Conservation (phyloP, 2,888 invertebrate genomes). For the Drosophila neonasuta region DNA sequence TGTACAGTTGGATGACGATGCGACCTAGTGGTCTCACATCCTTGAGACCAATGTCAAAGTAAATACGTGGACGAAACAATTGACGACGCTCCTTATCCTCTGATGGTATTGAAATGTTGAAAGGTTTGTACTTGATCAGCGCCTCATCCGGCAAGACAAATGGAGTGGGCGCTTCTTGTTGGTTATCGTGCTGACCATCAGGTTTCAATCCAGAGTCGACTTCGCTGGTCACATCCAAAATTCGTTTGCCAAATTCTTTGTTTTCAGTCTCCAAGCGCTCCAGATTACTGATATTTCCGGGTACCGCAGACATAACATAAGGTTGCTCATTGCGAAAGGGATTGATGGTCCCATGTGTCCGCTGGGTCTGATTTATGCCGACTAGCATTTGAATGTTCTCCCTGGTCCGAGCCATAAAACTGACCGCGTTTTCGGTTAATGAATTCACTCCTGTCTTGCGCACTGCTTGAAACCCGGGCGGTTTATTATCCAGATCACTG, state of each 20-base stretch:
- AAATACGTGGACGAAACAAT: constrained; percentile 69
- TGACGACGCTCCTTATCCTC: constrained; percentile 47
- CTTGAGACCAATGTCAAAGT: constrained; percentile 67
- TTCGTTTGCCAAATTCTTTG: constrained; percentile 50
- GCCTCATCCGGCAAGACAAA: constrained; percentile 40
- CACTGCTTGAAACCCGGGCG: constrained; percentile 49
- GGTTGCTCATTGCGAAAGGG: constrained; percentile 35
- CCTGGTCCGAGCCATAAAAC: constrained; percentile 57
- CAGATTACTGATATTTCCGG: constrained; percentile 12
- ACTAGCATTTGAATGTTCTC: constrained; percentile 55
- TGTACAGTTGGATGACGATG: constrained; percentile 67
- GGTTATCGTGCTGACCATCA: background rate
- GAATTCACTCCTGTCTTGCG: constrained; percentile 50
- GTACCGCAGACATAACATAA: constrained; percentile 32
- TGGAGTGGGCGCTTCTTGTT: background rate
- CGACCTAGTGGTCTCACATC: constrained; percentile 65
- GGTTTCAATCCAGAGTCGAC: constrained; percentile 46
- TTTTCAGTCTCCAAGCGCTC: constrained; percentile 41
- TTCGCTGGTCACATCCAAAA: constrained; percentile 38
- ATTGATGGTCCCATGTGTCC: constrained; percentile 45
- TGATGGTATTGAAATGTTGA: constrained; percentile 42
- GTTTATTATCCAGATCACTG: constrained; percentile 40
- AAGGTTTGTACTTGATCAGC: constrained; percentile 55
- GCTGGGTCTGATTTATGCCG: constrained; percentile 30
- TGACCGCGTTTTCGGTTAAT: constrained; percentile 49